A percentile compares a stretch with the other conserved stretches of the same genome.
Evolutionary conservation across 2,113 vertebrate genomes (phyloP).

Genomic region (Pseudorectes ferrugineus): DNA sequence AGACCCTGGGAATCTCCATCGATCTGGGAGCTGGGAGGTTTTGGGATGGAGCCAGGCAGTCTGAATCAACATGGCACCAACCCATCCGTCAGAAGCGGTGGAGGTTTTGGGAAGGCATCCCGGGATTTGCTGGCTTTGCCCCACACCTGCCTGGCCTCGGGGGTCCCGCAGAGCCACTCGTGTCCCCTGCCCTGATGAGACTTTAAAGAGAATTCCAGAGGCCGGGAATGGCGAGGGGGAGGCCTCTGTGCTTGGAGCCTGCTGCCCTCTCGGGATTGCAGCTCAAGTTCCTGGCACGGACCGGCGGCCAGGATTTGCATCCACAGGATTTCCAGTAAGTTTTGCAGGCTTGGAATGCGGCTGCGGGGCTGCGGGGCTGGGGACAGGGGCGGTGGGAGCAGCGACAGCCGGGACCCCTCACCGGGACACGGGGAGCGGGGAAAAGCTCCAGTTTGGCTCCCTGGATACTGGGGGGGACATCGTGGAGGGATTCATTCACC

Average conservation of each 20-base stretch:
- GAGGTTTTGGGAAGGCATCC: background rate
- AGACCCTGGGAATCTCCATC: background rate
- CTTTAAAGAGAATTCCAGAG: background rate
- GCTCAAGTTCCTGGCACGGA: constrained; percentile 48
- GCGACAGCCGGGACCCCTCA: background rate
- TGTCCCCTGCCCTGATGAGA: accelerated
- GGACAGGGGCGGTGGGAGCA: accelerated
- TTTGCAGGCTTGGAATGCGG: constrained; percentile 16
- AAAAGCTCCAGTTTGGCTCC: background rate
- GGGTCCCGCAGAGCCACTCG: background rate
- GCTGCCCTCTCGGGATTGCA: constrained; percentile 41
- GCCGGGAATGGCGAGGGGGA: background rate
- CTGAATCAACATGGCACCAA: background rate
- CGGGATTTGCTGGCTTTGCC: background rate
- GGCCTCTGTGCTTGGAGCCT: background rate
- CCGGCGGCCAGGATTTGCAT: background rate
- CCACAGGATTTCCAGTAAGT: constrained; percentile 57
- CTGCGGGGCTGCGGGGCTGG: background rate
- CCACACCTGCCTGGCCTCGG: accelerated
- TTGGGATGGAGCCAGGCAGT: background rate
- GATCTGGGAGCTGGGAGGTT: background rate
- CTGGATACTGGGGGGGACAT: background rate
- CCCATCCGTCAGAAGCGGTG: accelerated
- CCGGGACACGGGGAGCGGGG: accelerated
- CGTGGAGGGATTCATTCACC: accelerated